A percentile compares a stretch with the other conserved stretches of the same genome.
phyloP scores from a whole-genome alignment of 2,888 invertebrate species.

The Tetheella fluctuosa region DNA sequence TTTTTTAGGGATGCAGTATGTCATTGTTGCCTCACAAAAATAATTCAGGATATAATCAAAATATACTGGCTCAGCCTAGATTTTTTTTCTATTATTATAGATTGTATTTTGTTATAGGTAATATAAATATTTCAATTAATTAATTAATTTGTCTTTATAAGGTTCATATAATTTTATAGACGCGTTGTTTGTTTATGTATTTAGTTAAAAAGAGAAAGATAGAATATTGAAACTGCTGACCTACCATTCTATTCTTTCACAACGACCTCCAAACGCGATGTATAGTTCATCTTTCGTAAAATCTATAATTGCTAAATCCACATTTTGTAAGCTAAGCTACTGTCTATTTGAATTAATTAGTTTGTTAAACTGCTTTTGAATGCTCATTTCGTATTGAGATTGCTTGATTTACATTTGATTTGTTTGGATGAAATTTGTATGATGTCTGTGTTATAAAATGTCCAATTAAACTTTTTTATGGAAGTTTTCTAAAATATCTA shows the following conservation, averaged over 20 bases:
- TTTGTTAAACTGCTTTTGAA: neutral
- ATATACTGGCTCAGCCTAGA: too few species aligned
- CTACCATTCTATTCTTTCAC: neutral
- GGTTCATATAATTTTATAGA: too few species aligned
- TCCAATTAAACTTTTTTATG: too few species aligned
- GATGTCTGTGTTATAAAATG: neutral
- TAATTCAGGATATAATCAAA: too few species aligned
- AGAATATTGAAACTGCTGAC: neutral
- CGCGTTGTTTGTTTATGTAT: neutral
- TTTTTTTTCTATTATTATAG: too few species aligned
- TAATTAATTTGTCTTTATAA: too few species aligned
- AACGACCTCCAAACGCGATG: neutral
- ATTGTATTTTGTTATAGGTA: too few species aligned
- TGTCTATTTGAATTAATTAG: neutral
- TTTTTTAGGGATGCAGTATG: too few species aligned
- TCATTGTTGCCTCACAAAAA: too few species aligned
- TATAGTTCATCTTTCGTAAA: neutral
- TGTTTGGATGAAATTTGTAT: neutral
- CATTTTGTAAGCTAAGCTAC: neutral
- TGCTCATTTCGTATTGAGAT: neutral
- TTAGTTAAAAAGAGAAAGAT: neutral
- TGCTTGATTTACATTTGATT: neutral
- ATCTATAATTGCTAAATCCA: constrained; percentile 3
- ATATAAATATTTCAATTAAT: too few species aligned
- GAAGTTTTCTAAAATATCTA: too few species aligned